These are phyloP conservation scores for Carettochelys insculpta DNA, from an alignment of 2,113 vertebrate genomes.

Conservation along the genomic window DNA sequence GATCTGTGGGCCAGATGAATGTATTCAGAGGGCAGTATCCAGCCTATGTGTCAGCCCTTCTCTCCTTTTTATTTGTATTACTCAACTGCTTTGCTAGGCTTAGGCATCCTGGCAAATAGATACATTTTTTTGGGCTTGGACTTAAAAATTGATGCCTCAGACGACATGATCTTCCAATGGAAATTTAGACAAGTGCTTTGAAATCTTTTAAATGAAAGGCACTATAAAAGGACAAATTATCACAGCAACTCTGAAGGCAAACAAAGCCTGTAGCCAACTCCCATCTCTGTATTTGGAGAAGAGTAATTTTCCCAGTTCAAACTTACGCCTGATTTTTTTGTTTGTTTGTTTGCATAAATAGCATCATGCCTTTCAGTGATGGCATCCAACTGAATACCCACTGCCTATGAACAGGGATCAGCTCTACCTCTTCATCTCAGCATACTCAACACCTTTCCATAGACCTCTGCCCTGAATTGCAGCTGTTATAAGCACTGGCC, in stretches of 20 bases:
- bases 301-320: background rate
- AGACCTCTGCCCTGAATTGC: background rate
- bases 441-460: background rate
- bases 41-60: background rate
- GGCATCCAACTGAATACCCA: background rate
- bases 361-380: background rate
- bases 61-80: background rate
- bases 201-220: background rate
- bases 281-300: background rate
- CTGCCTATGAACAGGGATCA: background rate
- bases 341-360: background rate
- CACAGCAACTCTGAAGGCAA: background rate
- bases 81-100: background rate
- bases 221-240: background rate
- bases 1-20: background rate
- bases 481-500: background rate
- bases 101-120: background rate
- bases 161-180: background rate
- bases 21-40: background rate
- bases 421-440: background rate
- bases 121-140: background rate
- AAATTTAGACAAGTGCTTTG: background rate
- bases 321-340: background rate
- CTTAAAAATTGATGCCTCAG: background rate
- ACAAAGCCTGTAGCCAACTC: background rate